Conservation (phyloP, 53 echinoderm and acorn worm species). For the Mesocentrotus franciscanus region DNA sequence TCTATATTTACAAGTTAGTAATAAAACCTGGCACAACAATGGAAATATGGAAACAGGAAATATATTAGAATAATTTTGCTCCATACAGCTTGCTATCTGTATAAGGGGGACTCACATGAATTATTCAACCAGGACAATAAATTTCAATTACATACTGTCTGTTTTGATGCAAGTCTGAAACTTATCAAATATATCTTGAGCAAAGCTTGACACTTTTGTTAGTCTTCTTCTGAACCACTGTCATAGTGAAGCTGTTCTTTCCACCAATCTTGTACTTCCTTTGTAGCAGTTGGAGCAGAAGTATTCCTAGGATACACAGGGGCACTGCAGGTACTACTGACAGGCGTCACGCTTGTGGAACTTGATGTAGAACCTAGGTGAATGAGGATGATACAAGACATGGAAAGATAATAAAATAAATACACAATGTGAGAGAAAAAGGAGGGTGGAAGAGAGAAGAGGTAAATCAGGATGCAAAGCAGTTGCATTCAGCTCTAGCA, state of each 20-base stretch:
- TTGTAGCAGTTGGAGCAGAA: conserved; percentile 80
- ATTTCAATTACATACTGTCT: neutral
- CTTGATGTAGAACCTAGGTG: conserved; percentile 82
- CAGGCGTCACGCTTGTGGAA: conserved; percentile 75
- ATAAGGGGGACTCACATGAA: neutral
- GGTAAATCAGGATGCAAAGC: neutral
- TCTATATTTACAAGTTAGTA: conserved; percentile 21
- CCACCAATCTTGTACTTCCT: conserved; percentile 99
- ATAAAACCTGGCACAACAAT: neutral
- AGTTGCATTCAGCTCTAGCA: neutral
- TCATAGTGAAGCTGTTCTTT: conserved; percentile 97
- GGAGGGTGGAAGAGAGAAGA: too few species aligned
- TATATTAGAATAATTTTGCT: neutral
- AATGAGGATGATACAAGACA: neutral
- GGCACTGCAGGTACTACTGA: conserved; percentile 77
- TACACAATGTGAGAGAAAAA: neutral
- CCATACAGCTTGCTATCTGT: neutral
- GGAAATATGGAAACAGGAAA: neutral
- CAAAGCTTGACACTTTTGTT: neutral
- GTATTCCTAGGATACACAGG: conserved; percentile 86
- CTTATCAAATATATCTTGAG: neutral
- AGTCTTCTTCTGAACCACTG: conserved; percentile 93
- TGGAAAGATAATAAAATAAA: neutral
- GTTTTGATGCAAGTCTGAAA: neutral
- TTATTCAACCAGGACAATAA: neutral